Percentiles rank a stretch among this genome's conserved stretches.
These are phyloP conservation scores for Phyllotreta striolata DNA, from an alignment of 2,888 invertebrate species.

Conservation along the genomic window DNA sequence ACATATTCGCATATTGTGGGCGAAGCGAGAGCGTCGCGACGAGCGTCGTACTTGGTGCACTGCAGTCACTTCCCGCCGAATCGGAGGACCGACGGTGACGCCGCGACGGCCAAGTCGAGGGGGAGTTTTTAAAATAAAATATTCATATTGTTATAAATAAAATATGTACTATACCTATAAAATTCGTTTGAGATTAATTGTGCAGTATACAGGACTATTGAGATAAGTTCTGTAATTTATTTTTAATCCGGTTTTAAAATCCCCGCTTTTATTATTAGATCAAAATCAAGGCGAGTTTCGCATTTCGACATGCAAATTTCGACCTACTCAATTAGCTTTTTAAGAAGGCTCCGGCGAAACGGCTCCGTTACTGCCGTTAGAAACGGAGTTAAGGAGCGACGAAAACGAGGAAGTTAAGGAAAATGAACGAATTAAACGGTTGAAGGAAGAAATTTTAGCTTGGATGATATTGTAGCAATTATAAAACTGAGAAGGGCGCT, in stretches of 20 bases:
- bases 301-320: slow-evolving; percentile 9
- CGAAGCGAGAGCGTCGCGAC: slow-evolving; percentile 39
- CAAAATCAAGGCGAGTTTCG: slow-evolving; percentile 2
- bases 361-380: not conserved
- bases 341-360: not conserved
- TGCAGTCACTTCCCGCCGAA: slow-evolving; percentile 15
- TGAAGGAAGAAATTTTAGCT: slow-evolving; percentile 24
- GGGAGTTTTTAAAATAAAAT: not conserved
- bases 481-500: slow-evolving; percentile 1
- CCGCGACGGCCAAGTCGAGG: not conserved
- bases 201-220: no score
- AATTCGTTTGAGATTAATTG: no score
- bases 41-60: slow-evolving; percentile 17
- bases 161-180: no score
- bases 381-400: slow-evolving; percentile 20
- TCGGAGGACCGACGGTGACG: slow-evolving; percentile 1
- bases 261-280: not conserved
- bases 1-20: slow-evolving; percentile 45
- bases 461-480: not conserved
- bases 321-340: slow-evolving; percentile 2
- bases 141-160: not conserved
- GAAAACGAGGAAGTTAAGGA: slow-evolving; percentile 23
- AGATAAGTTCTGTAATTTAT: not conserved
- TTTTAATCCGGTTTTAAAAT: not conserved
- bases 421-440: slow-evolving; percentile 29